phyloP scores from a whole-genome alignment of 1,140 invertebrate species.

The Teleopsis dalmanni region DNA sequence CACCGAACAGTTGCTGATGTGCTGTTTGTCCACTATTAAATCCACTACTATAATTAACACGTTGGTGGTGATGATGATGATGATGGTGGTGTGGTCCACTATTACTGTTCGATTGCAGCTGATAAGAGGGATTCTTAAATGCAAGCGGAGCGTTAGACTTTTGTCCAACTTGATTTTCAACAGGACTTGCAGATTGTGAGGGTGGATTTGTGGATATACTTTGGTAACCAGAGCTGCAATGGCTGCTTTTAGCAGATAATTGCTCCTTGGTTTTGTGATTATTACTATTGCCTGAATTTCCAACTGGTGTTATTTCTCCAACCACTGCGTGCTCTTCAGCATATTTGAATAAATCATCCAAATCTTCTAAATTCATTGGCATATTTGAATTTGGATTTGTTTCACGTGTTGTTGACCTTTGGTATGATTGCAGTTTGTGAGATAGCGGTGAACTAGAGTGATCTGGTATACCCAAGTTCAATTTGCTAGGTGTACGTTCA shows the following conservation, averaged over 20 bases:
- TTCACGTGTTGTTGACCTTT: slow-evolving; percentile 27
- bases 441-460: slow-evolving; percentile 22
- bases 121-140: slow-evolving; percentile 82
- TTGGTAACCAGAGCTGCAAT: slow-evolving; percentile 82
- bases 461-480: slow-evolving; percentile 40
- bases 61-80: slow-evolving; percentile 17
- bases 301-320: slow-evolving; percentile 36
- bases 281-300: background rate
- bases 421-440: slow-evolving; percentile 29
- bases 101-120: slow-evolving; percentile 51
- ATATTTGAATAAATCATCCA: slow-evolving; percentile 63
- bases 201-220: slow-evolving; percentile 72
- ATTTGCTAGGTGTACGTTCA: slow-evolving; percentile 25
- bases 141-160: slow-evolving; percentile 56
- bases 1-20: slow-evolving; percentile 13
- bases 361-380: slow-evolving; percentile 57
- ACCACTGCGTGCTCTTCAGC: slow-evolving; percentile 55
- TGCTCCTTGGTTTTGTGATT: slow-evolving; percentile 45
- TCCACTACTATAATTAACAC: slow-evolving; percentile 1
- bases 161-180: slow-evolving; percentile 48
- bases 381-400: slow-evolving; percentile 44
- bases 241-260: slow-evolving; percentile 56
- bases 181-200: slow-evolving; percentile 83
- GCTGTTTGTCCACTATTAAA: slow-evolving; percentile 4
- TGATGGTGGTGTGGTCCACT: slow-evolving; percentile 4